Evolutionary conservation across 2,113 vertebrate genomes (phyloP).

Genomic region (Colaptes auratus): DNA sequence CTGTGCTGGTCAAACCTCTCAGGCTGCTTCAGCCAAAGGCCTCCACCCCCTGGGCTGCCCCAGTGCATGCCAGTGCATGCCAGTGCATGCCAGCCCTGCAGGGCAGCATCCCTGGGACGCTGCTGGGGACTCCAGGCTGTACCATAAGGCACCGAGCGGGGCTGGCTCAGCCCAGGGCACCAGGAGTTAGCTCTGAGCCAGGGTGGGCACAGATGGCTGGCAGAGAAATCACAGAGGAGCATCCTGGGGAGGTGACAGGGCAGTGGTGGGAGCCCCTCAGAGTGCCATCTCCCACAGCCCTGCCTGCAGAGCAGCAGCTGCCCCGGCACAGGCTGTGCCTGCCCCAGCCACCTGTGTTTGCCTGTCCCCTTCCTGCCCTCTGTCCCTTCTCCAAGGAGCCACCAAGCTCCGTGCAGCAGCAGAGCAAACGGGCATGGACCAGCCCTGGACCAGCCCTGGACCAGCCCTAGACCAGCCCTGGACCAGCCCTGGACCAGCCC

Average conservation of each 20-base stretch:
- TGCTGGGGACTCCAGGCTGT: background rate
- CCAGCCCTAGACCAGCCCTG: no score
- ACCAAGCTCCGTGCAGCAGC: background rate
- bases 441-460: no score
- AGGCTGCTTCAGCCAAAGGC: background rate
- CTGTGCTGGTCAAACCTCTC: background rate
- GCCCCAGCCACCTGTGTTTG: background rate
- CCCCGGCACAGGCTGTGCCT: accelerated
- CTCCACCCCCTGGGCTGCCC: background rate
- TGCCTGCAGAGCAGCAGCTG: background rate
- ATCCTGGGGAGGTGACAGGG: accelerated
- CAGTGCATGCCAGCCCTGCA: background rate
- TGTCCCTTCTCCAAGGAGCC: background rate
- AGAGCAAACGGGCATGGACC: slow-evolving; percentile 47
- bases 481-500: no score
- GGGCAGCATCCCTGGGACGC: accelerated
- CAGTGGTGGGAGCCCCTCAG: background rate
- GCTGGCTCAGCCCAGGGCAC: background rate
- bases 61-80: background rate
- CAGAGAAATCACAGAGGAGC: accelerated
- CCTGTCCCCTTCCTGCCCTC: slow-evolving; percentile 21
- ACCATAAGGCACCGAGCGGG: accelerated
- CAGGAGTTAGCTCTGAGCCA: accelerated
- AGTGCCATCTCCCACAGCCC: background rate
- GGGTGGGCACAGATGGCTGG: background rate